phyloP scores from a whole-genome alignment of 2,888 invertebrate genomes.

The Epirrita christyi region DNA sequence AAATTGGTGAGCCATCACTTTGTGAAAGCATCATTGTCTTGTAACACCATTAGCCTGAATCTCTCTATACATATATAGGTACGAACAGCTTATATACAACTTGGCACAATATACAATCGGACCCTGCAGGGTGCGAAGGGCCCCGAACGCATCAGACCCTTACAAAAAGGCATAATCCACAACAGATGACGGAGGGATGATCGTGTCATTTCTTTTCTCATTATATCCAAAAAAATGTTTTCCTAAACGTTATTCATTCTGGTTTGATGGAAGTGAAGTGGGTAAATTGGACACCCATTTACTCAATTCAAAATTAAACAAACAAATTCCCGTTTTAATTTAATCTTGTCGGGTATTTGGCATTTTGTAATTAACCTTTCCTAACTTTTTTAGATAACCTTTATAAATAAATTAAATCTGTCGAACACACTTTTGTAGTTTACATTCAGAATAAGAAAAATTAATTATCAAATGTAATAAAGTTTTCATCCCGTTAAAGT shows the following conservation, averaged over 20 bases:
- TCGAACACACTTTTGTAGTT: too few species aligned
- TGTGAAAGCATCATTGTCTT: background rate
- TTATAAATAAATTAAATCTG: too few species aligned
- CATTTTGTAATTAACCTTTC: too few species aligned
- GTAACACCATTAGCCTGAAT: background rate
- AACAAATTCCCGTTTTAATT: background rate
- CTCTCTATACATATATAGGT: background rate
- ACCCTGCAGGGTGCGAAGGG: constrained; percentile 4
- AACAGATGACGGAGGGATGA: constrained; percentile 41
- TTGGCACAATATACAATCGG: background rate
- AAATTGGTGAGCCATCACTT: background rate
- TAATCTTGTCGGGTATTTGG: background rate
- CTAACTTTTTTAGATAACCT: too few species aligned
- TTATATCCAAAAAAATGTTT: constrained; percentile 17
- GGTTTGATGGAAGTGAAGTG: constrained; percentile 12
- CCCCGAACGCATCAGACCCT: constrained; percentile 15
- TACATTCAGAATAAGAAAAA: too few species aligned
- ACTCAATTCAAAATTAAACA: background rate
- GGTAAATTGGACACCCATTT: constrained; percentile 2
- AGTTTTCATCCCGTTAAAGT: too few species aligned
- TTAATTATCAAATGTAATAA: too few species aligned
- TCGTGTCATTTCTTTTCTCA: constrained; percentile 32
- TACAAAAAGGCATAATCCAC: constrained; percentile 34
- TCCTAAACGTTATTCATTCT: constrained; percentile 8
- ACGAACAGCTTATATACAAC: background rate